Base-by-base conservation (phyloP, 2,888 invertebrate genomes). In the Dione juno region DNA sequence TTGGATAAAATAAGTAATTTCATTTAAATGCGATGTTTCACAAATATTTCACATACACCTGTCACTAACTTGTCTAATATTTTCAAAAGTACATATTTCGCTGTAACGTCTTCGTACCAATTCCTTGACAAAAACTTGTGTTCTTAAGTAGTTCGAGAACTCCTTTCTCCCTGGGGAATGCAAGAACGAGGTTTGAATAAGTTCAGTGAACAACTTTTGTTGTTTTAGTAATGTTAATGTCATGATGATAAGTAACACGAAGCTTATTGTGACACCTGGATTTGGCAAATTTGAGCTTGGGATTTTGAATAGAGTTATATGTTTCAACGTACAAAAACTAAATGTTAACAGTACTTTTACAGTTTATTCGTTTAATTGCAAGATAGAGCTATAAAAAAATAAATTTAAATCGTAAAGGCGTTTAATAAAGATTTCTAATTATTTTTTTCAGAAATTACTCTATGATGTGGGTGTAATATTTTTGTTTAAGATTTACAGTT, bases 171-270 rank as follows among this genome's bases (percentile, higher is more conserved):
- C 54, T 13, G 16, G 61, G 37, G 66, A 63, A 59, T 53, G 59
- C 70, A 41, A 40, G 10, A 61, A 21, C 66, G 50, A 54, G 45
- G 54, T 63, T 66, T 57, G 53, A 71, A 71, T 69, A 58, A 70
- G 65, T 66, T 63, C 71, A 67, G 67, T 74, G 66, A 59, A 11
- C 67, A 71, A 74, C 69, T 73, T 73, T 71, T 66, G 71, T 69
- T 74, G 71, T 74, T 71, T 74, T 28, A 43, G 67, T 35, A 54
- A 66, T 69, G 71, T 71, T 57, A 67, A 64, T 64, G 69, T 73
- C 69, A 58, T 37, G 40, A 61, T 73, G 73, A 71, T 69, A 69
- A 66, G 50, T 43, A 52, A 59, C 53, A 43, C n/a, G 21, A 50
- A 50, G 19, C 37, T 40, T 10, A 50, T 63, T 63, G 16, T 64